Evolutionary conservation across 92 coral and sea anemone genomes (phyloP), one percentile per base, ranked within the genome.

Genomic region (Umimayanthus chanpuru): DNA sequence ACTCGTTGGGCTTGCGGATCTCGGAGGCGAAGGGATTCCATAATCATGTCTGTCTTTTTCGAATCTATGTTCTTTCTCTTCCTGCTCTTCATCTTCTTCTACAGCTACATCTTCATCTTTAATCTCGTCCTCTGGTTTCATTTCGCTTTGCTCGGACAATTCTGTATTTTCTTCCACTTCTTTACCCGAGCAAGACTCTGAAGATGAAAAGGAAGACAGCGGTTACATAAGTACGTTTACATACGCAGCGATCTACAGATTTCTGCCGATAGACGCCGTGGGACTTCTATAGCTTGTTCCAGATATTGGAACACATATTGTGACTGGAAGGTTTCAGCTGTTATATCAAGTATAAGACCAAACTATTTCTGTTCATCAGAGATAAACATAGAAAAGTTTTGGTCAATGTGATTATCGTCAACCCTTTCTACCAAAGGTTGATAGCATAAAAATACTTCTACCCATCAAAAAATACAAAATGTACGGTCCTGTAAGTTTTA

Each of bases 1-100:
- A 70, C 66, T 83, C 26, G 55, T 28, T 28, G 87, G 87, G n/a
- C 87, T 83, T 18, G 41, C 40, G 6, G 87, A 83, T 44, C 76
- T 80, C 1, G 84, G 87, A 26, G 87, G 87, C 61, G 87, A 83
- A 9, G 87, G 87, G 58, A 83, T 70, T 0, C 67, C 87, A 16
- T 83, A 83, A 83, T 83, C 87, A 28, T 4, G 20, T 50, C 29
- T 49, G 29, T 39, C 79, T 16, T n/a, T 39, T n/a, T 3, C 44
- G n/a, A 36, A 32, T 12, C n/a, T 75, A 6, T 83, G 29, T 39
- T 75, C 79, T 75, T 75, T 44, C 6, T 70, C 78, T 0, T 83
- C 65, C 8, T 30, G 78, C 14, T 18, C 23, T 70, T 68, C 61
- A 15, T 53, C 61, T 15, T 15, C 56, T 50, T 55, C 67, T 8